Base-by-base conservation (phyloP, 2,113 vertebrate genomes). In the Mirza zaza region DNA sequence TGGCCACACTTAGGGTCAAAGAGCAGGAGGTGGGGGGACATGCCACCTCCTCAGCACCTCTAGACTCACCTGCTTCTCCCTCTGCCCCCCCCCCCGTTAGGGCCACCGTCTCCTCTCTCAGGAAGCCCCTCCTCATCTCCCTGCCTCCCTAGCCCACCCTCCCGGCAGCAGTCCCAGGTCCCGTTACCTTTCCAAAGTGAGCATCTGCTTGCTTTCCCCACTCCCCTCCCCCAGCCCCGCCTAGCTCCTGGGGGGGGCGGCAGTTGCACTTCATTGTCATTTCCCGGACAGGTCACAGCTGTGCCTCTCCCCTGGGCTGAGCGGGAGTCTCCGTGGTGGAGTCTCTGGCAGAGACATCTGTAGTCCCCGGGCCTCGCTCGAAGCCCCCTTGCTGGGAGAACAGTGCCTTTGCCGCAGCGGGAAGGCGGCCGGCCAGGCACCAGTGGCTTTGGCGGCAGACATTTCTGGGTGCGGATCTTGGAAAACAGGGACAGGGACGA, bases 141-240 rank as follows among this genome's bases (percentile, higher is more conserved):
- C 27, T 2, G 29, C 75, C 52, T 20, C 45, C 29, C 34, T 27
- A 59, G 25, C 59, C 59, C 59, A 61, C 25, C 4, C 34, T 45
- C 65, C 76, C n/a, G 32, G 20, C n/a, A 13, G 7, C 34, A 57
- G 59, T 55, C 59, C 59, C 23, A 4, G 55, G 59, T 34, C 45
- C n/a, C 34, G 1, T 55, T 23, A 32, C 6, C 45, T 29, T 90
- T 42, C 67, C 29, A 0, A 39, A 50, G 3, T 5, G 65, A 42
- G n/a, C 36, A 20, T 8, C 6, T 13, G 29, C 6, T 48, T 15
- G 3, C 18, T 11, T 55, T 42, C 29, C 67, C 71, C 42, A 8
- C 25, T 52, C 70, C 23, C 20, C 17, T 68, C 32, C 34, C 11
- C 27, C 17, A 55, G 4, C 52, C 52, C 0, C 0, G 0, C 10